A percentile compares a stretch with the other conserved stretches of the same genome.
phyloP scores from a whole-genome alignment of 1,140 invertebrate species.

The Stratiolaelaps scimitus region DNA sequence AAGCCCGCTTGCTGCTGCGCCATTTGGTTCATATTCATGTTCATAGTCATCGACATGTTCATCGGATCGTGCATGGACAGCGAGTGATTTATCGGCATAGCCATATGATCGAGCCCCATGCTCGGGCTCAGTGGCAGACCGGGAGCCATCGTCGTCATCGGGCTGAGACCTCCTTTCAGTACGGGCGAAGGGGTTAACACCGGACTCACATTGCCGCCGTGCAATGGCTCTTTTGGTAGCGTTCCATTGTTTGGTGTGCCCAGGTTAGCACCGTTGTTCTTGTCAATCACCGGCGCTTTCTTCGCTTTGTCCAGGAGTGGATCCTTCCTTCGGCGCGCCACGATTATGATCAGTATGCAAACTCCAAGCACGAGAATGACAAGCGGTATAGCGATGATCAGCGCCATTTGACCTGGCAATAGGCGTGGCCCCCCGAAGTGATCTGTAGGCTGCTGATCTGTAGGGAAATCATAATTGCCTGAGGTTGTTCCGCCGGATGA shows the following conservation, averaged over 20 bases:
- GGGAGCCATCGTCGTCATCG: too few relatives aligned
- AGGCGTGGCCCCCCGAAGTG: background rate
- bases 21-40: background rate
- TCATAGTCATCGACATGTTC: too few relatives aligned
- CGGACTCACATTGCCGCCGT: too few relatives aligned
- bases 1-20: conserved; percentile 5
- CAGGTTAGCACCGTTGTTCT: conserved; percentile 4
- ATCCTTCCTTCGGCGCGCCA: conserved; percentile 23
- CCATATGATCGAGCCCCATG: too few relatives aligned
- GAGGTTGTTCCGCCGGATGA: too few relatives aligned
- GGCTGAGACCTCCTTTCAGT: too few relatives aligned
- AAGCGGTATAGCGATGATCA: conserved; percentile 23
- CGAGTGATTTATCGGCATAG: too few relatives aligned
- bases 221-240: background rate
- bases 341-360: conserved; percentile 24
- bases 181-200: too few relatives aligned
- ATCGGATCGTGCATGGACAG: too few relatives aligned
- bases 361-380: background rate
- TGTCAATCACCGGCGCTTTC: conserved; percentile 6
- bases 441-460: too few relatives aligned
- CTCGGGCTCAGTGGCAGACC: too few relatives aligned
- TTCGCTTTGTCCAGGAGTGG: background rate
- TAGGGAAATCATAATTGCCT: too few relatives aligned
- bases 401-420: conserved; percentile 5
- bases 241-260: conserved; percentile 21